These are phyloP conservation scores for Nemotelus pantherinus DNA, from an alignment of 2,888 invertebrate species.

Conservation along the genomic window DNA sequence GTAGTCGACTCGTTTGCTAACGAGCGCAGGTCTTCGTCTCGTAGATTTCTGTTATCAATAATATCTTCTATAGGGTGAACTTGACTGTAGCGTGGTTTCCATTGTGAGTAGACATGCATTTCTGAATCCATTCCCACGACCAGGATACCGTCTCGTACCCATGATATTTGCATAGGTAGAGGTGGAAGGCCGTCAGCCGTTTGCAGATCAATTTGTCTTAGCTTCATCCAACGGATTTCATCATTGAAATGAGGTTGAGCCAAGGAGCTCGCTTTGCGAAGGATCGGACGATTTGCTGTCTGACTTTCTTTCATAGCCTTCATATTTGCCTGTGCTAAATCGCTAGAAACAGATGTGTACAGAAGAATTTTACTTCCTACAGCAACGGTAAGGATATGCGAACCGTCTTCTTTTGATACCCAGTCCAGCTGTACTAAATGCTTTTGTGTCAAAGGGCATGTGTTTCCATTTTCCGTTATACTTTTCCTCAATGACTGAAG, in stretches of 20 bases:
- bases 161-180: conserved; percentile 97
- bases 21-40: conserved; percentile 74
- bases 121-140: conserved; percentile 99
- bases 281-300: conserved; percentile 82
- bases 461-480: conserved; percentile 91
- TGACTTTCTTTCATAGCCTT: conserved; percentile 91
- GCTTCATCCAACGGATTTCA: conserved; percentile 96
- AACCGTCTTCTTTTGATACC: conserved; percentile 99
- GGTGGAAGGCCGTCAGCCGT: conserved; percentile 97
- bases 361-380: conserved; percentile 92
- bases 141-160: conserved; percentile 97
- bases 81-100: conserved; percentile 75
- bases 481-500: conserved; percentile 86
- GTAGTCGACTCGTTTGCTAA: conserved; percentile 75
- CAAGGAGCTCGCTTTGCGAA: conserved; percentile 90
- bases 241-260: conserved; percentile 90
- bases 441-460: conserved; percentile 89
- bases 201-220: conserved; percentile 87
- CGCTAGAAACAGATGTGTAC: conserved; percentile 93
- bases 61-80: conserved; percentile 73
- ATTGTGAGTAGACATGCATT: conserved; percentile 99
- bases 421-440: conserved; percentile 96
- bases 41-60: conserved; percentile 75
- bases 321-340: conserved; percentile 93
- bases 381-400: conserved; percentile 95